Evolutionary conservation across 2,113 vertebrate genomes (phyloP).

Genomic region (Atractosteus spatula): DNA sequence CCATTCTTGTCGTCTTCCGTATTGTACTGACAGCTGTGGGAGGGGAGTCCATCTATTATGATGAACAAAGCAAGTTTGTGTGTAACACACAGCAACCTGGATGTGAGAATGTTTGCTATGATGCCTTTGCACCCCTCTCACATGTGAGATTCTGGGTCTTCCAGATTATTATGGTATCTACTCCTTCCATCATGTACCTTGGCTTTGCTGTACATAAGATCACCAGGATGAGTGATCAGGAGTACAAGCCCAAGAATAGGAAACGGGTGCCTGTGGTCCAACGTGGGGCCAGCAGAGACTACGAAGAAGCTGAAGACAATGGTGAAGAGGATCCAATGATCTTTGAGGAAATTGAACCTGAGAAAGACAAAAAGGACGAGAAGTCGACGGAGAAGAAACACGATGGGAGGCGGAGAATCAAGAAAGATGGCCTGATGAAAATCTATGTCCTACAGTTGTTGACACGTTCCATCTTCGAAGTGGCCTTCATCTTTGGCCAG

Average conservation of each 20-base stretch:
- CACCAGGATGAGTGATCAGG: constrained; percentile 56
- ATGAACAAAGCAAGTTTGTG: constrained; percentile 85
- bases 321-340: constrained; percentile 86
- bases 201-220: constrained; percentile 86
- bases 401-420: constrained; percentile 76
- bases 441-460: constrained; percentile 78
- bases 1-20: constrained; percentile 80
- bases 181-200: constrained; percentile 79
- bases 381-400: constrained; percentile 53
- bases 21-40: constrained; percentile 84
- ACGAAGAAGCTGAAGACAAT: constrained; percentile 78
- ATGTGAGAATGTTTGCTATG: constrained; percentile 87
- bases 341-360: constrained; percentile 71
- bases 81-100: constrained; percentile 86
- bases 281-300: constrained; percentile 65
- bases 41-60: constrained; percentile 85
- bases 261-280: constrained; percentile 60
- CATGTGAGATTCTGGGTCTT: constrained; percentile 87
- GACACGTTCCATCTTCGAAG: constrained; percentile 71
- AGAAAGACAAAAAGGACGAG: constrained; percentile 53
- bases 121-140: constrained; percentile 78
- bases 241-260: constrained; percentile 37
- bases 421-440: constrained; percentile 81
- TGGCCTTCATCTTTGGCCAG: constrained; percentile 78
- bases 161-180: constrained; percentile 83